These are phyloP conservation scores for Helicoverpa assulta DNA, from an alignment of 2,888 invertebrate species.

Conservation along the genomic window DNA sequence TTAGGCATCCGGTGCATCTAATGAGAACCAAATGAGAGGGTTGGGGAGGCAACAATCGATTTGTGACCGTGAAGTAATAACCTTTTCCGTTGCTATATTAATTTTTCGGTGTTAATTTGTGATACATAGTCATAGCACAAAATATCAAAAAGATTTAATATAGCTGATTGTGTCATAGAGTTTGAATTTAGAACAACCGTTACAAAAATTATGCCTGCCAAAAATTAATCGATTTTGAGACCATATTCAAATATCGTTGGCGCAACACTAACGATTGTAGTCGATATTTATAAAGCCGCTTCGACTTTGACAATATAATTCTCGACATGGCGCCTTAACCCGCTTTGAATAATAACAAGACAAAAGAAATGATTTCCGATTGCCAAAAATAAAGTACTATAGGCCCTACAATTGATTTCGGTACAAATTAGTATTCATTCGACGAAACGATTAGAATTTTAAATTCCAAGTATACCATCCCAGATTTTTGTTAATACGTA, in stretches of 20 bases:
- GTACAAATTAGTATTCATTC: slow-evolving; percentile 73
- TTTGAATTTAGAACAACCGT: slow-evolving; percentile 25
- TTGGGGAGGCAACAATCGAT: slow-evolving; percentile 83
- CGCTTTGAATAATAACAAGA: slow-evolving; percentile 71
- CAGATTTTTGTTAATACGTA: slow-evolving; percentile 83
- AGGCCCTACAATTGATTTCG: slow-evolving; percentile 64
- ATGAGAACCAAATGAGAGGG: slow-evolving; percentile 89
- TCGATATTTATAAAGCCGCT: slow-evolving; percentile 53
- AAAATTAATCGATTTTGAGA: slow-evolving; percentile 45
- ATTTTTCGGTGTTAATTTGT: slow-evolving; percentile 55
- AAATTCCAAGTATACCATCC: slow-evolving; percentile 73
- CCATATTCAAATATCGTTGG: slow-evolving; percentile 56
- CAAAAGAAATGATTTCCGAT: slow-evolving; percentile 75
- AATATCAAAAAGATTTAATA: background rate
- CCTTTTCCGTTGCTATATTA: slow-evolving; percentile 79
- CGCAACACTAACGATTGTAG: slow-evolving; percentile 57
- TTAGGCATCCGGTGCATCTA: slow-evolving; percentile 85
- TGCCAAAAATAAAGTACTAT: slow-evolving; percentile 70
- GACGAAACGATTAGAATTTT: slow-evolving; percentile 70
- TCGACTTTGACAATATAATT: slow-evolving; percentile 61
- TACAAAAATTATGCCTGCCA: slow-evolving; percentile 25
- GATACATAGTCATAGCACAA: slow-evolving; percentile 18
- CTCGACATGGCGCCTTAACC: slow-evolving; percentile 64
- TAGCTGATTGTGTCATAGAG: background rate
- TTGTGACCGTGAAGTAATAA: slow-evolving; percentile 87